Evolutionary conservation across 2,888 invertebrate species (phyloP).

Genomic region (Apoda limacodes): DNA sequence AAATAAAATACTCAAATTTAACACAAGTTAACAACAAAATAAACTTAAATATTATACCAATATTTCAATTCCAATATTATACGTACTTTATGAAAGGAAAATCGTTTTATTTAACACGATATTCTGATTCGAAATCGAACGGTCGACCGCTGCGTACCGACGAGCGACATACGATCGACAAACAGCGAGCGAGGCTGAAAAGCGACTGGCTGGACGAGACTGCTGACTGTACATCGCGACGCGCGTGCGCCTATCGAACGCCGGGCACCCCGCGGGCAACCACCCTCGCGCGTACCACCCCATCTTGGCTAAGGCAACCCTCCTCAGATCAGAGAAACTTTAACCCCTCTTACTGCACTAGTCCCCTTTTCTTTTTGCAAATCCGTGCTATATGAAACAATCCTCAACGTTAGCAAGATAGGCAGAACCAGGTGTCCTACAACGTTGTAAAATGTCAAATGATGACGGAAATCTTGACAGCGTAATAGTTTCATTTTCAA

Average conservation of each 20-base stretch:
- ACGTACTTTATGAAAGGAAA: conserved; percentile 52
- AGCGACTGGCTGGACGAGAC: conserved; percentile 43
- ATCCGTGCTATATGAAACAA: not conserved
- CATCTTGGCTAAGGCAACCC: conserved; percentile 39
- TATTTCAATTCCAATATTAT: too few species aligned
- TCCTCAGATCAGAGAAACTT: too few species aligned
- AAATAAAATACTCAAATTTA: too few species aligned
- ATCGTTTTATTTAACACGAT: conserved; percentile 13
- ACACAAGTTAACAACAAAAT: too few species aligned
- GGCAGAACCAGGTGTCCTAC: conserved; percentile 26
- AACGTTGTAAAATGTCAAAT: too few species aligned
- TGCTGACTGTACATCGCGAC: conserved; percentile 23
- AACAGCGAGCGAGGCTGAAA: conserved; percentile 42
- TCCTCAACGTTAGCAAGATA: conserved; percentile 16
- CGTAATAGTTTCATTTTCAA: too few species aligned
- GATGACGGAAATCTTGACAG: too few species aligned
- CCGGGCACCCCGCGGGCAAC: conserved; percentile 39
- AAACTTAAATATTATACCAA: too few species aligned
- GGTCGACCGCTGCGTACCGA: conserved; percentile 43
- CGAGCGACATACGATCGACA: conserved; percentile 29
- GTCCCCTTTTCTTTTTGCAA: conserved; percentile 18
- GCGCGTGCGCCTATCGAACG: conserved; percentile 68
- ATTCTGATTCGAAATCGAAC: conserved; percentile 56
- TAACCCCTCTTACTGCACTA: conserved; percentile 13
- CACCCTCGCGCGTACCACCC: conserved; percentile 46